Evolutionary conservation across 2,888 invertebrate genomes (phyloP).

Genomic region (Lasiommata megera): DNA sequence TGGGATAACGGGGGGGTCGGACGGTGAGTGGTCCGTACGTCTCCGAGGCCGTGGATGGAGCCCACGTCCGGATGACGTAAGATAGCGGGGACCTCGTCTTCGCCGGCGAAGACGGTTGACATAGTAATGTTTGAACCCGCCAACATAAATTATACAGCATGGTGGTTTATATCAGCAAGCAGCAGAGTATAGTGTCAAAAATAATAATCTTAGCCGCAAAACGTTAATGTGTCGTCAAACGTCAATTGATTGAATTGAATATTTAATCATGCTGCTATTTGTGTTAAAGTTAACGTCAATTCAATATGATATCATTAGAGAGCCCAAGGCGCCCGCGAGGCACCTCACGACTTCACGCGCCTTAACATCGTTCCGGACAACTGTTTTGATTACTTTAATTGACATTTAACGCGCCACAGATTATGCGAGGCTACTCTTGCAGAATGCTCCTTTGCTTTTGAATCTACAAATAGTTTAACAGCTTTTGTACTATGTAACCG

Average conservation of each 20-base stretch:
- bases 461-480: too few relatives aligned
- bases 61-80: too few relatives aligned
- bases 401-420: slow-evolving; percentile 29
- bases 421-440: slow-evolving; percentile 11
- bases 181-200: not conserved
- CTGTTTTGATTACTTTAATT: slow-evolving; percentile 36
- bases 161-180: not conserved
- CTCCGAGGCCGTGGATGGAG: too few relatives aligned
- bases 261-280: not conserved
- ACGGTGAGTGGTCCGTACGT: too few relatives aligned
- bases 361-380: slow-evolving; percentile 29
- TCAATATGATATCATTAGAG: not conserved
- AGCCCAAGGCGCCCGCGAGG: not conserved
- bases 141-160: too few relatives aligned
- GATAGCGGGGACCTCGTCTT: too few relatives aligned
- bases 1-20: too few relatives aligned
- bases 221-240: not conserved
- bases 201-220: not conserved
- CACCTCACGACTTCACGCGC: slow-evolving; percentile 25
- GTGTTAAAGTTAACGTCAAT: not conserved
- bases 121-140: too few relatives aligned
- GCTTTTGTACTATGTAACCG: too few relatives aligned
- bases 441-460: not conserved
- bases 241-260: not conserved
- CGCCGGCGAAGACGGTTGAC: too few relatives aligned